A percentile compares a stretch with the other conserved stretches of the same genome.
Evolutionary conservation across 2,888 invertebrate species (phyloP).

Genomic region (Megaustenia siamemsis): DNA sequence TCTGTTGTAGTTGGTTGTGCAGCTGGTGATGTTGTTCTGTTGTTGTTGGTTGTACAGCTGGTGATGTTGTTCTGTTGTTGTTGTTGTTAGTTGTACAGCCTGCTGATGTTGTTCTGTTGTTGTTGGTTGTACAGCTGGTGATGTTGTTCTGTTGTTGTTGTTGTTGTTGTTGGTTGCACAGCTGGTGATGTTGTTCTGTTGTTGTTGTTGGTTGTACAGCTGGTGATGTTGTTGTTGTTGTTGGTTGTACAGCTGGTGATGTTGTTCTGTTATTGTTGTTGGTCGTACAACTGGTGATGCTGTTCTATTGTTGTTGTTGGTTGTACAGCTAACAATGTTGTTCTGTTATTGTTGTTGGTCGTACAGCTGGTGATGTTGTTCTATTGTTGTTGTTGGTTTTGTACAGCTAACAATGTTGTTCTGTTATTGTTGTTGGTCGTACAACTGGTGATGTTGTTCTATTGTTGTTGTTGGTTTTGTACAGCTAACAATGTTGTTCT

Average conservation of each 20-base stretch:
- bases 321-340: not conserved
- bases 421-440: not conserved
- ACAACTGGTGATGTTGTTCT: not conserved
- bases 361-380: too few relatives aligned
- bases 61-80: not conserved
- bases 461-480: not conserved
- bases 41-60: not conserved
- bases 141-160: too few relatives aligned
- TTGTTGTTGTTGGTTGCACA: too few relatives aligned
- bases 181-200: too few relatives aligned
- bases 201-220: too few relatives aligned
- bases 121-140: too few relatives aligned
- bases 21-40: not conserved
- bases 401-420: too few relatives aligned
- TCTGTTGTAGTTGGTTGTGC: not conserved
- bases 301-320: not conserved
- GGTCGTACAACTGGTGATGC: not conserved
- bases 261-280: not conserved
- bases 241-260: not conserved
- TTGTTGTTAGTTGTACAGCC: slow-evolving; percentile 3
- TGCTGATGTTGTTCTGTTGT: not conserved
- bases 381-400: too few relatives aligned
- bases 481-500: too few relatives aligned
- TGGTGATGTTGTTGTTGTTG: too few relatives aligned
- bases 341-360: not conserved